Evolutionary conservation across 2,888 invertebrate genomes (phyloP).

Genomic region (Machimus atricapillus): DNA sequence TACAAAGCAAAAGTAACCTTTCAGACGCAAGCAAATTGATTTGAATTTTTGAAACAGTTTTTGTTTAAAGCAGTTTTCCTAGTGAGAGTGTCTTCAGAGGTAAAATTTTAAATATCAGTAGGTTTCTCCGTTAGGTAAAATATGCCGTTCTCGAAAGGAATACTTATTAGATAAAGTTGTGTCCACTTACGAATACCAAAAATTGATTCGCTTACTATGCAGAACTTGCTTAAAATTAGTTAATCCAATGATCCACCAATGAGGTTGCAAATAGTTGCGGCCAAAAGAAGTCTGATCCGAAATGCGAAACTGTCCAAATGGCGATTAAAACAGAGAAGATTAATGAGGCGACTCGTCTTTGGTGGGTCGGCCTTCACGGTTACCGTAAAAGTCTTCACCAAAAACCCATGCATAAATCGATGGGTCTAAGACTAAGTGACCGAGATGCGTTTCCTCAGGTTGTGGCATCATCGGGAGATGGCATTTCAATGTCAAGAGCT

Average conservation of each 20-base stretch:
- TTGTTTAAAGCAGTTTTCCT: not conserved
- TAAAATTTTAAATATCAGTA: not conserved
- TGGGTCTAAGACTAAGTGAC: not conserved
- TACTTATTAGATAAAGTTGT: not conserved
- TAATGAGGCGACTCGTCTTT: not conserved
- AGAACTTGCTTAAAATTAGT: not conserved
- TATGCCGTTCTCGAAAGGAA: not conserved
- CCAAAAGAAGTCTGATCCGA: not conserved
- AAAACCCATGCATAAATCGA: not conserved
- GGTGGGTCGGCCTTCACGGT: not conserved
- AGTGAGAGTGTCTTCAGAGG: not conserved
- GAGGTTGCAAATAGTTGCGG: not conserved
- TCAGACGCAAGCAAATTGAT: too few species aligned
- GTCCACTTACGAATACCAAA: not conserved
- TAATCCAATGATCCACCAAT: not conserved
- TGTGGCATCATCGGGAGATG: not conserved
- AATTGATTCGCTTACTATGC: not conserved
- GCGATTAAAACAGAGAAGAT: not conserved
- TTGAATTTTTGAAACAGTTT: not conserved
- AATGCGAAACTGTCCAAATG: not conserved
- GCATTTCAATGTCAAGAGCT: constrained; percentile 27
- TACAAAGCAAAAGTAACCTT: not conserved
- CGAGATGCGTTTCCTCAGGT: not conserved
- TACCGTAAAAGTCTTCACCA: constrained; percentile 7
- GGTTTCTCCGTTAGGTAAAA: not conserved